Conservation (phyloP, 2,113 vertebrate genomes). For the Campylomormyrus tamandua region DNA sequence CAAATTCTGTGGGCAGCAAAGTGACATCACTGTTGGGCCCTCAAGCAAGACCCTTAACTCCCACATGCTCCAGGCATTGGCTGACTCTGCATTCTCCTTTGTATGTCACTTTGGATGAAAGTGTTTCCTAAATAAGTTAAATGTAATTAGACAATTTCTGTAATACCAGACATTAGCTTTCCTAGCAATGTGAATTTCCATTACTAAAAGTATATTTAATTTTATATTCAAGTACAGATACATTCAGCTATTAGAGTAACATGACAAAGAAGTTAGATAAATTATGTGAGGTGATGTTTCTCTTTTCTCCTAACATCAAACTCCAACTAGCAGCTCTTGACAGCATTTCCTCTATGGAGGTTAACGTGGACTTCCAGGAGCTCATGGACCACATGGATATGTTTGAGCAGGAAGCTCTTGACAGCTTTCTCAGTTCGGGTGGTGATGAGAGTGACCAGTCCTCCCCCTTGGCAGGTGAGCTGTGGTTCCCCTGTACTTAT, state of each 20-base stretch:
- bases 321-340: constrained; percentile 75
- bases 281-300: not conserved
- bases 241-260: not conserved
- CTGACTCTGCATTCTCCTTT: not conserved
- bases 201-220: not conserved
- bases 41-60: not conserved
- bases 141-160: not conserved
- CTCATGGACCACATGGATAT: constrained; percentile 84
- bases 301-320: not conserved
- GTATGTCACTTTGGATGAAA: not conserved
- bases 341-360: constrained; percentile 95
- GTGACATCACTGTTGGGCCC: not conserved
- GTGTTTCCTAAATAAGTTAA: not conserved
- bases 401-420: constrained; percentile 80
- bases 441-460: constrained; percentile 61
- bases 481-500: not conserved
- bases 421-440: constrained; percentile 81
- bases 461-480: not conserved
- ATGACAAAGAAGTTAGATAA: not conserved
- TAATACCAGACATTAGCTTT: not conserved
- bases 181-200: not conserved
- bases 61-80: not conserved
- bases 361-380: constrained; percentile 89
- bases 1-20: not conserved
- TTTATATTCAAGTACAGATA: not conserved